Evolutionary conservation across 2,888 invertebrate species (phyloP).

Genomic region (Leptarthrus brevirostris): DNA sequence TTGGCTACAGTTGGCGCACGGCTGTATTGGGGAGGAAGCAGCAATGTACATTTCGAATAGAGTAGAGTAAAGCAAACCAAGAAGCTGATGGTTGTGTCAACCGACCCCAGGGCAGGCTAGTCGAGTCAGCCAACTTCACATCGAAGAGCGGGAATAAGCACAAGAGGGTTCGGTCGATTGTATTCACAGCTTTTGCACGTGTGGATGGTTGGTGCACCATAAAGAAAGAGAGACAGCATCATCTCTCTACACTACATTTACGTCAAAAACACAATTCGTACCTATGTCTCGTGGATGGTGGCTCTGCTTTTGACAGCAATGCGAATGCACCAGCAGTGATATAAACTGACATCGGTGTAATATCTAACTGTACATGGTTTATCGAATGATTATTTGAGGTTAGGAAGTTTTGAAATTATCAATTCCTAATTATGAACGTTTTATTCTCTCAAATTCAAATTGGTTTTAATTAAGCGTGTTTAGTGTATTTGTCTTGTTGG

Average conservation of each 20-base stretch:
- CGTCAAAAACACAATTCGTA: no score
- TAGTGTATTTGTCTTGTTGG: no score
- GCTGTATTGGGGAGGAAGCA: constrained; percentile 17
- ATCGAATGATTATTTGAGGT: no score
- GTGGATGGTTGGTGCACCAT: constrained; percentile 3
- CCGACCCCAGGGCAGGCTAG: constrained; percentile 6
- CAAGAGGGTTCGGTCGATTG: no score
- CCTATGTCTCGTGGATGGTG: not conserved
- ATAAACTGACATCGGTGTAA: no score
- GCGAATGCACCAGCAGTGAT: not conserved
- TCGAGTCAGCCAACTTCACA: not conserved
- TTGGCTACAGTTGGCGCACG: constrained; percentile 33
- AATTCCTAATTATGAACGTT: no score
- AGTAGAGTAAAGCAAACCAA: constrained; percentile 10
- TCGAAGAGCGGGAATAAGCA: no score
- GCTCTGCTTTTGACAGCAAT: not conserved
- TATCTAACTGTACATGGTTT: no score
- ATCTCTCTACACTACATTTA: not conserved
- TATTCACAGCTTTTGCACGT: not conserved
- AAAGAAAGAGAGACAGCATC: constrained; percentile 5
- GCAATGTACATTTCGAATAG: constrained; percentile 13
- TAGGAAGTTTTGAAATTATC: no score
- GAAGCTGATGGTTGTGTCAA: not conserved
- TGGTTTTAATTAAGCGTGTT: no score
- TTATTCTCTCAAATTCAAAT: no score